Evolutionary conservation across 2,888 invertebrate genomes (phyloP), one percentile per base, ranked within the genome.

Genomic region (Cerastoderma edule): DNA sequence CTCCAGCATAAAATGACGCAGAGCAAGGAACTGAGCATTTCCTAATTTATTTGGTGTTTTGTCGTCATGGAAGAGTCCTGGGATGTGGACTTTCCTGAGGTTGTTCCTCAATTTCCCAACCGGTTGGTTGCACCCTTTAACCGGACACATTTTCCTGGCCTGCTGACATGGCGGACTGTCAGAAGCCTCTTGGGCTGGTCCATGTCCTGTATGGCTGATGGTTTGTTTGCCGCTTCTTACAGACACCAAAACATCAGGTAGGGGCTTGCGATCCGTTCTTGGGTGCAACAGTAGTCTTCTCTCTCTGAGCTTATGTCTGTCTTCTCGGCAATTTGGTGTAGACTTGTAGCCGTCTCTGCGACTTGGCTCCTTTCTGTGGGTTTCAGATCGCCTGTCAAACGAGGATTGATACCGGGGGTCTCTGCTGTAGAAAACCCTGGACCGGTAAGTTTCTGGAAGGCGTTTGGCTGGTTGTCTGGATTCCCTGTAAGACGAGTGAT

Each of bases 81-180:
- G 65, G 39, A 60, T 60, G 60, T 60, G 60, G 60, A 27, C 39
- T 28, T 53, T 24, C 27, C 60, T 60, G 13, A 39, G 24, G 30
- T 60, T 35, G 35, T 13, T 35, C 24, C 27, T 60, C 16, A 60
- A 27, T 22, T 60, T 60, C 2, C n/a, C 60, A 10, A 39, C 22
- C 24, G 39, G 39, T 24, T 19, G n/a, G 22, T 28, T 39, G 39
- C 39, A 60, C 13, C 39, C 60, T n/a, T 33, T 1, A 22, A 39
- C 33, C 2, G 39, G 35, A 22, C 60, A 39, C 22, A n/a, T 22
- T 39, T 60, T 60, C 27, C n/a, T 39, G n/a, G n/a, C n/a, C n/a
- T n/a, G n/a, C 27, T 60, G 35, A 27, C 39, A 39, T 6, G 27
- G 60, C 19, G 39, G 35, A 24, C 39, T 60, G 19, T 33, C 22